These are phyloP conservation scores for Pandemis cinnamomeana DNA, from an alignment of 2,888 invertebrate genomes.

Conservation along the genomic window DNA sequence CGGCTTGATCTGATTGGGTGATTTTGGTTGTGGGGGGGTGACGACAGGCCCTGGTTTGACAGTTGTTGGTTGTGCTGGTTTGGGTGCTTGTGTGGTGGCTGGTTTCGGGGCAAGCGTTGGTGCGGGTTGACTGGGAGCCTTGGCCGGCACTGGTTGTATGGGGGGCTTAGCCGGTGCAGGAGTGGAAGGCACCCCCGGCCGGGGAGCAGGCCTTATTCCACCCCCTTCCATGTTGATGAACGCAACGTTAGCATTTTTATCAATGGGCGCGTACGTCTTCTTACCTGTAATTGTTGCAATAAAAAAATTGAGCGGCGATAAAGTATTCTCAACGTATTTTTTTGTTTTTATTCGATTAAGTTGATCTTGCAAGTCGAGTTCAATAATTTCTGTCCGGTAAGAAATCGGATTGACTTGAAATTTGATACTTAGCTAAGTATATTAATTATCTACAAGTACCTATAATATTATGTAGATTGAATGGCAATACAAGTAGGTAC, in stretches of 20 bases:
- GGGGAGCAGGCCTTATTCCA: slow-evolving; percentile 48
- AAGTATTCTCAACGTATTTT: neutral
- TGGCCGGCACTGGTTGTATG: slow-evolving; percentile 44
- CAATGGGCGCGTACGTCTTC: slow-evolving; percentile 62
- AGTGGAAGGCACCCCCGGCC: slow-evolving; percentile 20
- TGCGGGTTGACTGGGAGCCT: slow-evolving; percentile 42
- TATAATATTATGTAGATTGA: too few species aligned
- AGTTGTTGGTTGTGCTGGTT: slow-evolving; percentile 34
- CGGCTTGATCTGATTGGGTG: slow-evolving; percentile 62
- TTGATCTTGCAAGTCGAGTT: too few species aligned
- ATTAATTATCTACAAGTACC: too few species aligned
- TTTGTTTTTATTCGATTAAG: too few species aligned
- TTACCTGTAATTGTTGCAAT: slow-evolving; percentile 58
- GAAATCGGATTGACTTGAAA: too few species aligned
- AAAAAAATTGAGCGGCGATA: neutral
- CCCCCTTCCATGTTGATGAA: slow-evolving; percentile 79
- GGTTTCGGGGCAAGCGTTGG: slow-evolving; percentile 44
- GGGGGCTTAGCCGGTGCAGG: slow-evolving; percentile 42
- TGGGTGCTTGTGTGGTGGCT: slow-evolving; percentile 44
- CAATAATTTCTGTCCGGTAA: too few species aligned
- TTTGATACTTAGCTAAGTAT: too few species aligned
- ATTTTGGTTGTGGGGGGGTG: slow-evolving; percentile 45
- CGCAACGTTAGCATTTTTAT: slow-evolving; percentile 76
- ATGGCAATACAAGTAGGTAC: too few species aligned
- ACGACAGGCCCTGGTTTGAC: slow-evolving; percentile 44